Evolutionary conservation across 2,797 vertebrate genomes (phyloP), one percentile per base, ranked within the genome.

Genomic region (Peromyscus aztecus): DNA sequence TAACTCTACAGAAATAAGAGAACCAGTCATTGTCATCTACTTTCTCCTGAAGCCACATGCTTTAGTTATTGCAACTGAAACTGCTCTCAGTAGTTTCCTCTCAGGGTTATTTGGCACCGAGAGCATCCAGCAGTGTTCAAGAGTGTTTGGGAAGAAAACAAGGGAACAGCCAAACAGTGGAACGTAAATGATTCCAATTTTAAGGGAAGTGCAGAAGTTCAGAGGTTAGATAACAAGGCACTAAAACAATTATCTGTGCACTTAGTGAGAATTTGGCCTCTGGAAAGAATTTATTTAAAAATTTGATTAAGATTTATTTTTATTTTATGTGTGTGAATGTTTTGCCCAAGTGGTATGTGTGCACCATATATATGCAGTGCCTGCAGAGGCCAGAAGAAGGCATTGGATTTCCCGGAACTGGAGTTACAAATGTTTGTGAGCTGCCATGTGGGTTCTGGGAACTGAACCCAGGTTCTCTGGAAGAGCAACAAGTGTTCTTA

Each of bases 91-190:
- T 92, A 75, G 27, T 76, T 65, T 87, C 76, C 14, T 43, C 9
- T 90, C 57, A 13, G 55, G 43, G 37, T 23, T 16, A 9, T 76
- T 89, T 94, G 94, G 67, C 65, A 59, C 61, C 83, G 13, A 59
- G 92, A 19, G 23, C 10, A 29, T 82, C 71, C 89, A 96, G 3
- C 23, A 82, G 23, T 91, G 17, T 86, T 94, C 73, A 90, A n/a
- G n/a, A 65, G 21, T 92, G 14, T 67, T 93, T 92, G 82, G 55
- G n/a, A 95, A 90, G 59, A 94, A 92, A 97, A 71, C 21, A 83
- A 55, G 29, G 49, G 63, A 90, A 24, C 55, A 59, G 59, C 14
- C 37, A 46, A 37, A 95, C 78, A 84, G 43, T 80, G 29, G 34
- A 76, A 52, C 73, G 52, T 43, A 65, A 83, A 37, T 86, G 49